Evolutionary conservation across 2,888 invertebrate genomes (phyloP).

Genomic region (Troides aeacus): DNA sequence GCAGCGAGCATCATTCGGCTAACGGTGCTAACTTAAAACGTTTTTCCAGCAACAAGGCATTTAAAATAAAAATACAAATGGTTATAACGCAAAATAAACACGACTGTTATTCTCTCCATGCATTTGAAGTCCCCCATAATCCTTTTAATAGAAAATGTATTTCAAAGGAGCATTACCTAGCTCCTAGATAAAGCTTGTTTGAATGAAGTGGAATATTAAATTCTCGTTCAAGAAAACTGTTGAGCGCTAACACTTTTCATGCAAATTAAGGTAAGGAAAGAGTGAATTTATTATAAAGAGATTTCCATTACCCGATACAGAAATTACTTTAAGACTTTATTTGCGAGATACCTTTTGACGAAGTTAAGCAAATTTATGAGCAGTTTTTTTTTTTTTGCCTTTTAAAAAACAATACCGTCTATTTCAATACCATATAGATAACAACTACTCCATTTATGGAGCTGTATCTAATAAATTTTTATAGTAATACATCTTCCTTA

Average conservation of each 20-base stretch:
- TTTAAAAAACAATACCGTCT: too few species aligned
- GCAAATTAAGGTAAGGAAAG: slow-evolving; percentile 57
- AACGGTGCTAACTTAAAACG: background rate
- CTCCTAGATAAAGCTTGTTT: slow-evolving; percentile 31
- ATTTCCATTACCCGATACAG: slow-evolving; percentile 38
- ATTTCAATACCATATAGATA: too few species aligned
- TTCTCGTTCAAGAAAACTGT: slow-evolving; percentile 58
- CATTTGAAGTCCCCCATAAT: slow-evolving; percentile 24
- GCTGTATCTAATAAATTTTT: too few species aligned
- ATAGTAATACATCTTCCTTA: too few species aligned
- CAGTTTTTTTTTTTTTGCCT: background rate
- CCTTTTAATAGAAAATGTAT: slow-evolving; percentile 31
- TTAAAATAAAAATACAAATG: background rate
- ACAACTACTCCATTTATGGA: too few species aligned
- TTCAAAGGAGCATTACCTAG: slow-evolving; percentile 32
- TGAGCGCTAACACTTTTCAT: slow-evolving; percentile 58
- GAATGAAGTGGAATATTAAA: slow-evolving; percentile 55
- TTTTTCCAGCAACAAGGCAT: background rate
- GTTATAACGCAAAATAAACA: background rate
- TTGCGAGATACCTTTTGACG: slow-evolving; percentile 6
- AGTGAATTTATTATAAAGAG: slow-evolving; percentile 57
- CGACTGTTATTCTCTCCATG: slow-evolving; percentile 1
- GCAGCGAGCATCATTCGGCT: too few species aligned
- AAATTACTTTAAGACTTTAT: slow-evolving; percentile 23
- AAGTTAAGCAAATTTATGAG: background rate